Evolutionary conservation across 2,888 invertebrate genomes (phyloP), one percentile per base, ranked within the genome.

Genomic region (Steinernema scapterisci): DNA sequence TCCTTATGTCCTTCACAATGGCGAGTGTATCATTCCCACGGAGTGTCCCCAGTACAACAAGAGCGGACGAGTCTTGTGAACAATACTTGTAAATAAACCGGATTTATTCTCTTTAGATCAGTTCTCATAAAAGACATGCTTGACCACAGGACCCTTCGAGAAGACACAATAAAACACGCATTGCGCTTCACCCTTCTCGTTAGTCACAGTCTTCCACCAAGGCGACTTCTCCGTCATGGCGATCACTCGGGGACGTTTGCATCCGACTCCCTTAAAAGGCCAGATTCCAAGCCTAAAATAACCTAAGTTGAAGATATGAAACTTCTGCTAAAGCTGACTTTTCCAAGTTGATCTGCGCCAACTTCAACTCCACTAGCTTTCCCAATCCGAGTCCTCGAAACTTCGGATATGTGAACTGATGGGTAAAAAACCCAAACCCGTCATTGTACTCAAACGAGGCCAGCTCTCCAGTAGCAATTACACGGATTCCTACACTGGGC

Each of bases 381-480:
- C 70, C 74, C 1, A 74, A 19, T 1, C 74, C 74, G 16, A 70
- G 25, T 31, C 46, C 27, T 6, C 74, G 43, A n/a, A 44, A 74
- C 13, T 71, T 44, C 5, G 74, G 74, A 16, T 74, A 74, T 11
- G 48, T 48, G 46, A 70, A 74, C 21, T 74, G 74, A 56, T 74
- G 74, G 0, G 74, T 70, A 19, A 74, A 70, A 23, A 31, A 46
- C 21, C 74, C 74, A 27, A 74, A 44, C 7, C 74, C 74, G 43
- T 74, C 74, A 27, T 74, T 74, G 51, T 74, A 74, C 71, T 74
- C 70, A 51, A 74, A 74, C 13, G 74, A 45, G 31, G 46, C 74
- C 7, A 74, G 16, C 25, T 74, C 46, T n/a, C 70, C 71, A 1
- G 74, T 45, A 5, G 70, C 19, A 13, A 56, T 45, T 11, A 70